Conservation (phyloP, 1,140 invertebrate genomes). For the Streblospio benedicti region DNA sequence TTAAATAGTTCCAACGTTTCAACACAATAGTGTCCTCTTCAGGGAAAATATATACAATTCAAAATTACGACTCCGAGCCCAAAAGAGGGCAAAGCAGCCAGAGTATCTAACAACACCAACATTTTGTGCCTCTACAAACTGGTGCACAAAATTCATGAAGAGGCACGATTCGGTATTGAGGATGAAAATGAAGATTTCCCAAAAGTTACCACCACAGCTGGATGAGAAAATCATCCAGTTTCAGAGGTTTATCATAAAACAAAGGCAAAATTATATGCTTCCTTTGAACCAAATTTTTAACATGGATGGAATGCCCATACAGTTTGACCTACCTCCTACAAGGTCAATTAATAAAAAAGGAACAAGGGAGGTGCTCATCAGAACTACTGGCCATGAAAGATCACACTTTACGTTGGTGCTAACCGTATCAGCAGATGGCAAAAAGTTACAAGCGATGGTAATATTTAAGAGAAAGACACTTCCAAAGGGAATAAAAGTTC, state of each 20-base stretch:
- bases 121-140: slow-evolving; percentile 18
- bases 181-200: too few relatives aligned
- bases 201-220: slow-evolving; percentile 13
- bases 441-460: slow-evolving; percentile 28
- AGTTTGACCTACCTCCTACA: slow-evolving; percentile 20
- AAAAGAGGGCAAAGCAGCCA: too few relatives aligned
- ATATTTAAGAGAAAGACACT: too few relatives aligned
- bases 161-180: too few relatives aligned
- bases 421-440: slow-evolving; percentile 24
- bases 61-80: too few relatives aligned
- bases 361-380: slow-evolving; percentile 16
- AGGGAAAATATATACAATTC: too few relatives aligned
- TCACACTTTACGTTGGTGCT: slow-evolving; percentile 28
- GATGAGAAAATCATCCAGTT: slow-evolving; percentile 16
- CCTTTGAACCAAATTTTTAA: slow-evolving; percentile 26
- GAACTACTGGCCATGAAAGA: slow-evolving; percentile 28
- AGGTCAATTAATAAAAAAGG: slow-evolving; percentile 20
- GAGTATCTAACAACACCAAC: too few relatives aligned
- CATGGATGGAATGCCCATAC: slow-evolving; percentile 20
- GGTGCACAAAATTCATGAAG: slow-evolving; percentile 22
- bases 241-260: slow-evolving; percentile 16
- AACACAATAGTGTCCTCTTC: too few relatives aligned
- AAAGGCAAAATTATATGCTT: slow-evolving; percentile 9
- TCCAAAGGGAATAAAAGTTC: slow-evolving; percentile 23
- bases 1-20: too few relatives aligned